Evolutionary conservation across 2,888 invertebrate species (phyloP).

Genomic region (Dolichopus griseipennis): DNA sequence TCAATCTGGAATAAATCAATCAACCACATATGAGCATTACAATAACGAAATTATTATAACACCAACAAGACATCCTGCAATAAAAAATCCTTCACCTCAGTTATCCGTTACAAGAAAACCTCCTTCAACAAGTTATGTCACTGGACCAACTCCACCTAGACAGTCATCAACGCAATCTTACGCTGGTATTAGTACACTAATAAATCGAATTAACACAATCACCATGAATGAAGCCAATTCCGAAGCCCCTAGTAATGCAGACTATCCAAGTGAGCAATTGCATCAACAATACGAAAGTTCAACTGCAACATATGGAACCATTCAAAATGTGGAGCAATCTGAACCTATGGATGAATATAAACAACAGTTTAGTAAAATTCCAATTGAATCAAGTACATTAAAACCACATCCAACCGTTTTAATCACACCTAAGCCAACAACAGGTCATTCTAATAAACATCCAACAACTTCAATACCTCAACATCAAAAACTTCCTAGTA

Average conservation of each 20-base stretch:
- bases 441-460: constrained; percentile 27
- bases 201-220: constrained; percentile 32
- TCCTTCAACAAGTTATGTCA: constrained; percentile 45
- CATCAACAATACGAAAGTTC: constrained; percentile 12
- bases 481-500: constrained; percentile 37
- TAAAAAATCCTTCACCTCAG: constrained; percentile 22
- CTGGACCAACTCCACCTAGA: constrained; percentile 47
- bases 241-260: background rate
- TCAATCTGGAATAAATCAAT: constrained; percentile 10
- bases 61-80: constrained; percentile 18
- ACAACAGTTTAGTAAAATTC: constrained; percentile 33
- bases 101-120: constrained; percentile 32
- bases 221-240: constrained; percentile 21
- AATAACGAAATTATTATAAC: constrained; percentile 17
- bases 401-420: constrained; percentile 54
- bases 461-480: constrained; percentile 21
- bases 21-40: background rate
- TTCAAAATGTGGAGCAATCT: constrained; percentile 33
- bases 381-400: constrained; percentile 37
- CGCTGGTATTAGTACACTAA: constrained; percentile 30
- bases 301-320: constrained; percentile 29
- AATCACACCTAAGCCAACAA: constrained; percentile 60
- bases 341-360: constrained; percentile 24
- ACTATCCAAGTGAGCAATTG: constrained; percentile 23
- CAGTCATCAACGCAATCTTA: constrained; percentile 38